Conservation (phyloP, 1,140 invertebrate species). For the Onthophagus taurus region DNA sequence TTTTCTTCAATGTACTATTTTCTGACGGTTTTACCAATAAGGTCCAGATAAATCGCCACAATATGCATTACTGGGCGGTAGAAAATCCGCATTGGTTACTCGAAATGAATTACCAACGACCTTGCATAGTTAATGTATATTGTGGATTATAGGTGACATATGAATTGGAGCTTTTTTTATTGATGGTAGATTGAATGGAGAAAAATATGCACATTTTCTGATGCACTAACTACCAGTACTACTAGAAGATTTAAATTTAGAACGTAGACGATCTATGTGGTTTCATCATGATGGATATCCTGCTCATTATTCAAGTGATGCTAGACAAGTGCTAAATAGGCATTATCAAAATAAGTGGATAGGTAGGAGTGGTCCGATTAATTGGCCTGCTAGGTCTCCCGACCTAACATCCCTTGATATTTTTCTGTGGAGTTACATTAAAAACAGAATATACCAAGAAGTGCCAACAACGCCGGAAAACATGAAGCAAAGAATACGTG, state of each 20-base stretch:
- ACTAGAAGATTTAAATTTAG: not conserved
- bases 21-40: conserved; percentile 8
- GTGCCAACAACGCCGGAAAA: conserved; percentile 7
- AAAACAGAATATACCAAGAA: conserved; percentile 2
- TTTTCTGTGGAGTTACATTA: conserved; percentile 1
- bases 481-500: not conserved
- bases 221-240: not conserved
- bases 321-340: conserved; percentile 1
- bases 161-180: conserved; percentile 10
- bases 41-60: conserved; percentile 12
- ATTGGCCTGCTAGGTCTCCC: conserved; percentile 6
- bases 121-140: conserved; percentile 12
- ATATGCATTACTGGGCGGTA: conserved; percentile 12
- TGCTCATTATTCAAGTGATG: not conserved
- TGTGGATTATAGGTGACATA: conserved; percentile 4
- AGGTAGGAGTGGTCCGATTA: not conserved
- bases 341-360: conserved; percentile 1
- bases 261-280: conserved; percentile 4
- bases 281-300: conserved; percentile 7
- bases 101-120: conserved; percentile 10
- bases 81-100: conserved; percentile 15
- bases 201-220: conserved; percentile 15
- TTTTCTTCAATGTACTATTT: no score
- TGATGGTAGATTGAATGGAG: conserved; percentile 14
- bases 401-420: not conserved